These are phyloP conservation scores for Andrena cerasifolii DNA, from an alignment of 1,140 invertebrate species.

Conservation along the genomic window DNA sequence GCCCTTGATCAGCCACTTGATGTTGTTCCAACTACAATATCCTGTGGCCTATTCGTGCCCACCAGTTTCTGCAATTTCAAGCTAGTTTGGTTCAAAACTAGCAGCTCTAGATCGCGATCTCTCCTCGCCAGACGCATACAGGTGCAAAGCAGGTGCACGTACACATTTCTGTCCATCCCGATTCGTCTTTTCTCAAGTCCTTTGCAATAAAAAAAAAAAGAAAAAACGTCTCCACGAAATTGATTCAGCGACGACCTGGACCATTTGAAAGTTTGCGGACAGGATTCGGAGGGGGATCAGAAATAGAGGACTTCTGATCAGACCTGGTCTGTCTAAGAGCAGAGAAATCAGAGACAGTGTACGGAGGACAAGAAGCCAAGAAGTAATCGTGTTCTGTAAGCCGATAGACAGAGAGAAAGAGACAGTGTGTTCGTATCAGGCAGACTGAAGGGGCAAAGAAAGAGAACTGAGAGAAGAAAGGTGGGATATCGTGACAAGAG, in stretches of 20 bases:
- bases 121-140: neutral
- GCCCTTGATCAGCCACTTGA: too few species aligned
- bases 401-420: conserved; percentile 53
- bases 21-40: too few species aligned
- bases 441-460: too few species aligned
- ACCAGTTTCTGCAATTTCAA: too few species aligned
- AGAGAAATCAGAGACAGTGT: conserved; percentile 54
- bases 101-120: neutral
- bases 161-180: neutral
- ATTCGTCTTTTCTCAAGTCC: neutral
- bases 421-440: conserved; percentile 46
- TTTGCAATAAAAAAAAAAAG: too few species aligned
- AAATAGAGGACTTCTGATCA: conserved; percentile 10
- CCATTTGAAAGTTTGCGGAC: neutral
- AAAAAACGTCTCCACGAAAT: neutral
- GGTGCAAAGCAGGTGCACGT: neutral
- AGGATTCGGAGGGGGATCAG: neutral
- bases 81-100: neutral
- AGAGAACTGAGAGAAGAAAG: conserved; percentile 40
- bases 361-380: conserved; percentile 45
- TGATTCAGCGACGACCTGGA: too few species aligned
- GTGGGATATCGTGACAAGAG: conserved; percentile 36
- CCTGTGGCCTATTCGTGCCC: too few species aligned
- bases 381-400: conserved; percentile 35
- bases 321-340: conserved; percentile 29